A percentile compares a stretch with the other conserved stretches of the same genome.
phyloP scores from a whole-genome alignment of 2,797 vertebrate species.

The Poecilia wingei region DNA sequence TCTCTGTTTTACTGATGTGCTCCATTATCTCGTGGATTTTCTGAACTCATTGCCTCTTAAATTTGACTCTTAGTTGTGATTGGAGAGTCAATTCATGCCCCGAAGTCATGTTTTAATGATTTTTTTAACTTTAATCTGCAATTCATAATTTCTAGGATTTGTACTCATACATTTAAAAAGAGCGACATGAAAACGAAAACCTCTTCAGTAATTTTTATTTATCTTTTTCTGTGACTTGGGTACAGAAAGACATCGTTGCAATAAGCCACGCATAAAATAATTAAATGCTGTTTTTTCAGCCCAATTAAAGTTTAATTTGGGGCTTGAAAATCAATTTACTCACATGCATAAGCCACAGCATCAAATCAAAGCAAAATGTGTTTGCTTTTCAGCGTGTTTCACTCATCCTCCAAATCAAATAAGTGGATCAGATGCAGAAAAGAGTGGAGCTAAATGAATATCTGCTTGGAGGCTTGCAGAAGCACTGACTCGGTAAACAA shows the following conservation, averaged over 20 bases:
- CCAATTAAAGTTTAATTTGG: slow-evolving; percentile 44
- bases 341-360: slow-evolving; percentile 19
- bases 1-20: slow-evolving; percentile 36
- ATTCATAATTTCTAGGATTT: slow-evolving; percentile 22
- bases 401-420: slow-evolving; percentile 47
- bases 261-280: slow-evolving; percentile 13
- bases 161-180: slow-evolving; percentile 25
- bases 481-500: not conserved
- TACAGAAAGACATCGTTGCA: not conserved
- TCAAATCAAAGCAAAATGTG: slow-evolving; percentile 35
- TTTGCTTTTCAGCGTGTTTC: slow-evolving; percentile 27
- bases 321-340: slow-evolving; percentile 31
- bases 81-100: slow-evolving; percentile 53
- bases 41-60: slow-evolving; percentile 20
- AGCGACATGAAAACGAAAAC: slow-evolving; percentile 15
- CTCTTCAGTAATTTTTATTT: slow-evolving; percentile 8
- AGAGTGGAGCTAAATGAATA: not conserved
- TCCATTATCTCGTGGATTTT: slow-evolving; percentile 35
- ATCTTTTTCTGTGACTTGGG: not conserved
- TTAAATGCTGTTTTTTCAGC: slow-evolving; percentile 14
- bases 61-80: slow-evolving; percentile 48
- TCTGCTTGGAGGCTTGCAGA: not conserved
- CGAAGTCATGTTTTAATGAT: slow-evolving; percentile 45
- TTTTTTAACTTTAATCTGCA: slow-evolving; percentile 33
- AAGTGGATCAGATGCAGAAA: slow-evolving; percentile 35